Evolutionary conservation across 2,888 invertebrate genomes (phyloP).

Genomic region (Flexamia atlantica): DNA sequence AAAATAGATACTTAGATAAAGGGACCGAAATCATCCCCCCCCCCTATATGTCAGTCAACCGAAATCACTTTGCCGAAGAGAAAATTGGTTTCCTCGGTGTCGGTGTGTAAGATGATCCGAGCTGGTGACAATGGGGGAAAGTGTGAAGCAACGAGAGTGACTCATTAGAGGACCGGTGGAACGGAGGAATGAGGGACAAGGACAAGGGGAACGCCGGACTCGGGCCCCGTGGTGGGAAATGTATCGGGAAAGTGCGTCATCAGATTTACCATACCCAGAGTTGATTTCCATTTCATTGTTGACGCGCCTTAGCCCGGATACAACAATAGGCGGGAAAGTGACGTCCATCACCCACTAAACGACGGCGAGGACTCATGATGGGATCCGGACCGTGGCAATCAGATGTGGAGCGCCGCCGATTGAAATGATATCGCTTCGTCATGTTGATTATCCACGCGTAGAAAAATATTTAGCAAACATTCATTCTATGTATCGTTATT

Average conservation of each 20-base stretch:
- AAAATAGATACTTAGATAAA: too few relatives aligned
- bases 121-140: background rate
- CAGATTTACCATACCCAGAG: conserved; percentile 24
- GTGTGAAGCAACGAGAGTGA: conserved; percentile 2
- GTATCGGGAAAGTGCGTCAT: conserved; percentile 21
- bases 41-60: background rate
- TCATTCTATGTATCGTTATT: too few relatives aligned
- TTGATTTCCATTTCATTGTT: conserved; percentile 32
- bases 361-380: background rate
- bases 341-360: background rate
- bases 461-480: too few relatives aligned
- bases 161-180: background rate
- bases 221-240: background rate
- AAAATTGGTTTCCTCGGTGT: background rate
- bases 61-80: conserved; percentile 12
- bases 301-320: conserved; percentile 17
- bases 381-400: too few relatives aligned
- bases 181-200: background rate
- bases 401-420: too few relatives aligned
- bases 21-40: too few relatives aligned
- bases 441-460: too few relatives aligned
- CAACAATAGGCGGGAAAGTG: conserved; percentile 8
- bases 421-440: too few relatives aligned
- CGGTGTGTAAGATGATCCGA: background rate
- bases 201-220: background rate